Evolutionary conservation across 1,140 invertebrate species (phyloP).

Genomic region (Papilio xuthus): DNA sequence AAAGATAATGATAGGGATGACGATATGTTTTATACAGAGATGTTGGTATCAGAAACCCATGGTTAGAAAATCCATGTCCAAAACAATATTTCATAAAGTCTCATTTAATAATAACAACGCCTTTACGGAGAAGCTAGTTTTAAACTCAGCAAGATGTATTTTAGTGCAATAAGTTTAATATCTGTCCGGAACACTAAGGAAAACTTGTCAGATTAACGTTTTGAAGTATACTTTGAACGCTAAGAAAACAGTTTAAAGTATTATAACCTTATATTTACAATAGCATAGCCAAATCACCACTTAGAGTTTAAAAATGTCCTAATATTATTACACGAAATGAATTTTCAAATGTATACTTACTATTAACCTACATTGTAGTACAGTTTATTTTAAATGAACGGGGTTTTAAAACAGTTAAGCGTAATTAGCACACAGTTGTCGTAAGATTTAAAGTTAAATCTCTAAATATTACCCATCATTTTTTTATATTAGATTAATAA

Average conservation of each 20-base stretch:
- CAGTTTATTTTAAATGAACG: not conserved
- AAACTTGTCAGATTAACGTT: not conserved
- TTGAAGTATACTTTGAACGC: not conserved
- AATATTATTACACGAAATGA: not conserved
- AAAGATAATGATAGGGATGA: too few species aligned
- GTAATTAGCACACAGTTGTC: not conserved
- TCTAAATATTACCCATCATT: too few species aligned
- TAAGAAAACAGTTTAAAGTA: slow-evolving; percentile 1
- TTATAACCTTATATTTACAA: not conserved
- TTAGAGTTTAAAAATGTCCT: not conserved
- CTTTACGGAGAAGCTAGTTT: not conserved
- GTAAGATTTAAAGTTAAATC: too few species aligned
- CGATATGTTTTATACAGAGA: too few species aligned
- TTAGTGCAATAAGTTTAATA: slow-evolving; percentile 15
- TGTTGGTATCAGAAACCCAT: too few species aligned
- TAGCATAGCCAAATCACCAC: not conserved
- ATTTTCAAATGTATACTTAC: not conserved
- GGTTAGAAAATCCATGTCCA: too few species aligned
- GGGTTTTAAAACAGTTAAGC: not conserved
- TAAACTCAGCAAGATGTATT: not conserved
- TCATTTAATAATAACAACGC: not conserved
- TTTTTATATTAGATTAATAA: too few species aligned
- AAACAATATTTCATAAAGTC: too few species aligned
- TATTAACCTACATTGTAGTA: not conserved
- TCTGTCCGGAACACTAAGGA: not conserved